phyloP scores from a whole-genome alignment of 2,113 vertebrate species.

The Taurulus bubalis region DNA sequence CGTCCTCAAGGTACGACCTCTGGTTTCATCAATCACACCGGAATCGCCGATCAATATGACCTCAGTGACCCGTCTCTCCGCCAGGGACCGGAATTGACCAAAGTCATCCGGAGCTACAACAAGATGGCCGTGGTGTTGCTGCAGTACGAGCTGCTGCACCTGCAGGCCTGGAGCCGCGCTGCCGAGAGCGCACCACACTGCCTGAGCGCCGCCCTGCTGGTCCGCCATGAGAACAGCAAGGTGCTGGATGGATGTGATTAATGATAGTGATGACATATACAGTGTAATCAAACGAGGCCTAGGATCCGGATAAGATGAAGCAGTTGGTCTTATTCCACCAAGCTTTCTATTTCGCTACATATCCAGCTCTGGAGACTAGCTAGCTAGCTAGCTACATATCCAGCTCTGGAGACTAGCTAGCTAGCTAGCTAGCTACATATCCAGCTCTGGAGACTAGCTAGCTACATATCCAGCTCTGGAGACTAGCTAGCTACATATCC shows the following conservation, averaged over 20 bases:
- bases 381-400: no score
- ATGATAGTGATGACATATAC: no score
- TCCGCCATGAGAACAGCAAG: constrained; percentile 79
- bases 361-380: no score
- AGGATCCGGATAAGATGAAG: no score
- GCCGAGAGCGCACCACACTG: constrained; percentile 73
- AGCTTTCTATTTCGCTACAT: no score
- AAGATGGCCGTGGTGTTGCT: constrained; percentile 83
- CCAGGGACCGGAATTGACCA: constrained; percentile 84
- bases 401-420: no score
- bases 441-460: no score
- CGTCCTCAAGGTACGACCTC: constrained; percentile 79
- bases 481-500: no score
- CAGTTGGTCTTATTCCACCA: no score
- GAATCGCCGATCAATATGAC: neutral
- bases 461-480: no score
- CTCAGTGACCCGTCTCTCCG: constrained; percentile 7
- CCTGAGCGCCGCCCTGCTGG: constrained; percentile 81
- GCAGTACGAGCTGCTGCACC: constrained; percentile 85
- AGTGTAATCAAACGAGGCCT: no score
- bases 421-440: no score
- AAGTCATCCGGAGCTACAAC: constrained; percentile 84
- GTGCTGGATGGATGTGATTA: constrained; percentile 54
- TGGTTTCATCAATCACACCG: neutral
- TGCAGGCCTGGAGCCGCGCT: constrained; percentile 82